Evolutionary conservation across 2,797 vertebrate species (phyloP).

Genomic region (Eospalax fontanierii): DNA sequence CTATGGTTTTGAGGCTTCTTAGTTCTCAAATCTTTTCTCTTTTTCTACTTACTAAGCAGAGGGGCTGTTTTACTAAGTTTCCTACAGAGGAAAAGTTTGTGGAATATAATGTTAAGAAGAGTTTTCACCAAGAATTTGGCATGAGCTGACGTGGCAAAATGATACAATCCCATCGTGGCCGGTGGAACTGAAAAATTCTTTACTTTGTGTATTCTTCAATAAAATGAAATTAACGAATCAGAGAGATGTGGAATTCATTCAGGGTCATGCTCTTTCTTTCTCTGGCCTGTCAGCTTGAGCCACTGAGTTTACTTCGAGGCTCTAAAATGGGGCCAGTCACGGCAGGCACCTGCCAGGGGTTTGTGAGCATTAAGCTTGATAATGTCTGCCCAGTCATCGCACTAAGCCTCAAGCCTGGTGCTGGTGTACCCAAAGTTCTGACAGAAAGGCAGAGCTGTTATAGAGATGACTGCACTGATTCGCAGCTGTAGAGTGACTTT

Average conservation of each 20-base stretch:
- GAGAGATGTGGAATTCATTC: neutral
- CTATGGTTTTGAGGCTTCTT: neutral
- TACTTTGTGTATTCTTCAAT: neutral
- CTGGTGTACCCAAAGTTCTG: neutral
- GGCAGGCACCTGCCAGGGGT: neutral
- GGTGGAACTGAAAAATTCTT: neutral
- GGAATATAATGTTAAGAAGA: neutral
- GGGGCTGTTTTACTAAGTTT: neutral
- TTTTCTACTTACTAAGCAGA: neutral
- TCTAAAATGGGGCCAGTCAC: neutral
- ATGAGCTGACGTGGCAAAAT: neutral
- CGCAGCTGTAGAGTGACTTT: neutral
- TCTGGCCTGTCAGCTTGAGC: neutral
- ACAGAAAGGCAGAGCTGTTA: neutral
- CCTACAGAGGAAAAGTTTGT: slow-evolving; percentile 33
- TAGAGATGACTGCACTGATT: neutral
- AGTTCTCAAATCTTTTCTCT: neutral
- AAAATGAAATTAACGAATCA: neutral
- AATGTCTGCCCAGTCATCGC: no score
- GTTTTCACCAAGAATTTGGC: neutral
- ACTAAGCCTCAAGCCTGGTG: neutral
- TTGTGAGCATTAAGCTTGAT: neutral
- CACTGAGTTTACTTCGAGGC: neutral
- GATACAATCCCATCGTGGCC: neutral
- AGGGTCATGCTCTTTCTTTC: slow-evolving; percentile 15